Evolutionary conservation across 2,113 vertebrate genomes (phyloP), one percentile per base, ranked within the genome.

Genomic region (Thunnus maccoyii): DNA sequence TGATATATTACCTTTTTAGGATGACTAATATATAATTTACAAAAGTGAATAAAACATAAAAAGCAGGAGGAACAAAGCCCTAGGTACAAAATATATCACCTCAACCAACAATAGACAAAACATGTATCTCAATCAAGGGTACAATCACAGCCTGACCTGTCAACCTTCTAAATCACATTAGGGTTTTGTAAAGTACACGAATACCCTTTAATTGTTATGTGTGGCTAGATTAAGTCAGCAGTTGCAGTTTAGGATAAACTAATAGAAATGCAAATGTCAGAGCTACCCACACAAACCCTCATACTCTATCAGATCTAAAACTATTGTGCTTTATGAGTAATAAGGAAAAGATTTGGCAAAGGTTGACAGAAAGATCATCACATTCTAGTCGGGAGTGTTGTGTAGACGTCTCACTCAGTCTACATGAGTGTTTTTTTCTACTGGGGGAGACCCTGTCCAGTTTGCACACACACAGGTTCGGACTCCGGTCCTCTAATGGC

Each of bases 391-490:
- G 48, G 22, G 51, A 73, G 16, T 30, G 10, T 3, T 47, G 17
- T 61, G 52, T 14, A 25, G 47, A 64, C 56, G 16, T 46, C 50
- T 15, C 0, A 11, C 36, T 14, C 27, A 2, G 22, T 18, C 50
- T 0, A 54, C 56, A 4, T 0, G 14, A 56, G 27, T 32, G 20
- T 30, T 13, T 15, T 13, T 15, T 17, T 30, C 61, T 41, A 9
- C 48, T 22, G 55, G 17, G 54, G 2, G 60, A 75, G 17, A 4
- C 3, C 54, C 5, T 30, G 15, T 22, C 52, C 65, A 20, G 85
- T 91, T 25, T 76, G 73, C 20, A 80, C 55, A 47, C 93, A 94
- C 69, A 84, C 65, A 0, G 89, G 77, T 27, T 87, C 61, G 0
- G 91, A 94, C 73, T 90, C 84, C 1, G 85, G 81, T 12, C 90